These are phyloP conservation scores for Antennarius maculatus DNA, from an alignment of 2,797 vertebrate species.

Conservation along the genomic window DNA sequence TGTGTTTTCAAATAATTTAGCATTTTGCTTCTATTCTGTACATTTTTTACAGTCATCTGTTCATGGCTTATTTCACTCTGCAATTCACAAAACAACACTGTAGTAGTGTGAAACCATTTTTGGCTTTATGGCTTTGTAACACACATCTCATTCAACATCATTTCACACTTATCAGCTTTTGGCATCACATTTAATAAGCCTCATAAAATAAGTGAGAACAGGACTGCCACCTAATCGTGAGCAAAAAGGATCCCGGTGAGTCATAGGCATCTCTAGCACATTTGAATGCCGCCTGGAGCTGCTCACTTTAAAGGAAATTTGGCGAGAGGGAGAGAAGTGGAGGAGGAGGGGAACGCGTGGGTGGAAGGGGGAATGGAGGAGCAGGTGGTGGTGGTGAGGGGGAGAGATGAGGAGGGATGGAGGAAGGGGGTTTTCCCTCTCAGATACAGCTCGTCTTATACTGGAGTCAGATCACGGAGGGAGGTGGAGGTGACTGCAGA, in stretches of 20 bases:
- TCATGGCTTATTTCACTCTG: not conserved
- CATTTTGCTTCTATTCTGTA: conserved; percentile 1
- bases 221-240: conserved; percentile 62
- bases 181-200: conserved; percentile 52
- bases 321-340: conserved; percentile 6
- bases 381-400: conserved; percentile 38
- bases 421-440: conserved; percentile 55
- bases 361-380: conserved; percentile 45
- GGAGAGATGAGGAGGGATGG: conserved; percentile 4
- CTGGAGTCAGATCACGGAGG: conserved; percentile 26
- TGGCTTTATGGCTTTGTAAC: conserved; percentile 24
- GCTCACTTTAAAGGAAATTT: conserved; percentile 66
- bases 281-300: conserved; percentile 53
- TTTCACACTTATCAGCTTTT: conserved; percentile 59
- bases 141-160: conserved; percentile 32
- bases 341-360: conserved; percentile 53
- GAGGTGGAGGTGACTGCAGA: conserved; percentile 34
- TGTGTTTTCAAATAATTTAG: too few relatives aligned
- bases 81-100: conserved; percentile 21
- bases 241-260: conserved; percentile 69
- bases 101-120: conserved; percentile 23
- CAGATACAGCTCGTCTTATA: conserved; percentile 43
- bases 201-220: conserved; percentile 65
- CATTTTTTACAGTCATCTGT: not conserved
- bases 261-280: conserved; percentile 73